These are phyloP conservation scores for Venustaconcha ellipsiformis DNA, from an alignment of 1,140 invertebrate genomes.

Conservation along the genomic window DNA sequence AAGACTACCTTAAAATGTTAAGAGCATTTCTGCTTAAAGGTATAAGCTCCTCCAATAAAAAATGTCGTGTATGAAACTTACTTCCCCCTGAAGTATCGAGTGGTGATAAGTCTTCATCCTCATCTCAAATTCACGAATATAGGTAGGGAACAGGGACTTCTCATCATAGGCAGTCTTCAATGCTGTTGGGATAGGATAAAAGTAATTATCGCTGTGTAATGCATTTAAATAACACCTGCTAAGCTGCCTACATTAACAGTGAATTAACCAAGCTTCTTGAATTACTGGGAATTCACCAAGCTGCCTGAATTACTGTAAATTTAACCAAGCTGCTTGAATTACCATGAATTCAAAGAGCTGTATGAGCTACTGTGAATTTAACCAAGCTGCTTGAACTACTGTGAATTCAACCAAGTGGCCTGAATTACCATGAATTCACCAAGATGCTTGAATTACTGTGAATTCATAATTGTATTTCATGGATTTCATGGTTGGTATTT, in stretches of 20 bases:
- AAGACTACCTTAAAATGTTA: not conserved
- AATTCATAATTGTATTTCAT: too few species aligned
- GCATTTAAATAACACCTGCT: not conserved
- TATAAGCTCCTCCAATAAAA: not conserved
- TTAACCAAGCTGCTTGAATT: too few species aligned
- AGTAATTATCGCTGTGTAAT: constrained; percentile 4
- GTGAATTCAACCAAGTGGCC: not conserved
- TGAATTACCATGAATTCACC: too few species aligned
- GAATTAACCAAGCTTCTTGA: not conserved
- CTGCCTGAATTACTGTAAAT: not conserved
- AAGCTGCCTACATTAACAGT: not conserved
- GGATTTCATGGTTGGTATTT: too few species aligned
- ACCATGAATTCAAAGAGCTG: too few species aligned
- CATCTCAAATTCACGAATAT: constrained; percentile 67
- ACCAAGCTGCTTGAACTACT: not conserved
- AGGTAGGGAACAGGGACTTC: constrained; percentile 67
- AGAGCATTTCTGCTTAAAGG: not conserved
- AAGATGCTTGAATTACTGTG: too few species aligned
- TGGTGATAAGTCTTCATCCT: constrained; percentile 59
- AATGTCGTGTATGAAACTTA: constrained; percentile 14
- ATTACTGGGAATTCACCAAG: too few species aligned
- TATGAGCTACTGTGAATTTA: too few species aligned
- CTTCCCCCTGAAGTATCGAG: constrained; percentile 19
- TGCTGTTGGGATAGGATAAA: constrained; percentile 36
- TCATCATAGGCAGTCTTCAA: constrained; percentile 67